Percentiles rank a stretch among this genome's conserved stretches.
Conservation (phyloP, 1,140 invertebrate species). For the Sesamia nonagrioides region DNA sequence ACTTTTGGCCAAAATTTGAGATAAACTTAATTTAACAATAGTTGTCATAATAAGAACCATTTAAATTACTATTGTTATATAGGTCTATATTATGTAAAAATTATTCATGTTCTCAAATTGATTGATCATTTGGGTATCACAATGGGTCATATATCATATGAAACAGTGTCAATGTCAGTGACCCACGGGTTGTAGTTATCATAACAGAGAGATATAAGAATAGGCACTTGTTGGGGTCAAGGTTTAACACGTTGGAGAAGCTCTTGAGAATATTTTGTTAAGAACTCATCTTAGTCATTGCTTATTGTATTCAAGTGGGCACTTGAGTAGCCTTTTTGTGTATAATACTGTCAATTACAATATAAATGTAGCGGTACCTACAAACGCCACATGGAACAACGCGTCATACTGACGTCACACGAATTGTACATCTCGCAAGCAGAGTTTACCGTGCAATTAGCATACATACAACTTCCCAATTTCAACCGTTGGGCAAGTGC, state of each 20-base stretch:
- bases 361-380: too few relatives aligned
- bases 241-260: neutral
- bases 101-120: conserved; percentile 10
- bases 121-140: conserved; percentile 38
- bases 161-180: conserved; percentile 63
- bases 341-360: too few relatives aligned
- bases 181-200: conserved; percentile 33
- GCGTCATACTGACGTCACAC: too few relatives aligned
- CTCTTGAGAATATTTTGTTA: neutral
- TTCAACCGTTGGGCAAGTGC: too few relatives aligned
- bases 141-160: conserved; percentile 35
- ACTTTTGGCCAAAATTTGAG: conserved; percentile 1
- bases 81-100: conserved; percentile 27
- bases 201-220: conserved; percentile 17
- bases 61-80: conserved; percentile 38
- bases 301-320: too few relatives aligned
- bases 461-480: too few relatives aligned
- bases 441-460: too few relatives aligned
- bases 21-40: conserved; percentile 30
- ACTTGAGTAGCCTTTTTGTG: too few relatives aligned
- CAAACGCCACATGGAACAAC: too few relatives aligned
- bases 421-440: too few relatives aligned
- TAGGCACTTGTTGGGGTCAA: conserved; percentile 30
- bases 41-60: conserved; percentile 26
- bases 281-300: neutral